Percentiles rank a stretch among this genome's conserved stretches.
phyloP scores from a whole-genome alignment of 2,888 invertebrate genomes.

The Pasiphila rectangulata region DNA sequence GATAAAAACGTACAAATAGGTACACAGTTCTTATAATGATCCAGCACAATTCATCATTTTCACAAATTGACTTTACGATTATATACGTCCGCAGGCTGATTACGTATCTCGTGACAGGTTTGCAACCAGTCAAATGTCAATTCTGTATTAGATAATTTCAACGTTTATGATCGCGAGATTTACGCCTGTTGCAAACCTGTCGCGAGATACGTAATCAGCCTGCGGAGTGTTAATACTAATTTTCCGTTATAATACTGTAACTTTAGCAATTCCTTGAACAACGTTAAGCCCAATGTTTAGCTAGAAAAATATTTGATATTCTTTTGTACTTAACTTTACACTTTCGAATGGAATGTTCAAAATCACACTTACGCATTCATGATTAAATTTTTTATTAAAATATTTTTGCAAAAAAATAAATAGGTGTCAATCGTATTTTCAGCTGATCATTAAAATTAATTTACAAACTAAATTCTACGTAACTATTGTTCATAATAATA shows the following conservation, averaged over 20 bases:
- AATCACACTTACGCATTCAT: slow-evolving; percentile 65
- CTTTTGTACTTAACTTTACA: slow-evolving; percentile 78
- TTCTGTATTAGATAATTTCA: too few relatives aligned
- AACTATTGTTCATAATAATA: slow-evolving; percentile 67
- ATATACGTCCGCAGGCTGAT: too few relatives aligned
- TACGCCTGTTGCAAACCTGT: too few relatives aligned
- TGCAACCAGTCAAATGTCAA: too few relatives aligned
- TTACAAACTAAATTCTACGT: slow-evolving; percentile 55
- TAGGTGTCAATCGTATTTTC: slow-evolving; percentile 54
- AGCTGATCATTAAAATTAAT: slow-evolving; percentile 48
- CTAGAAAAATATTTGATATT: slow-evolving; percentile 76
- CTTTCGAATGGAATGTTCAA: slow-evolving; percentile 75
- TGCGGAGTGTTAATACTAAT: slow-evolving; percentile 59
- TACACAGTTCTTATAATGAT: slow-evolving; percentile 46
- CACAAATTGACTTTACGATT: slow-evolving; percentile 24
- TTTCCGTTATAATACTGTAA: slow-evolving; percentile 71
- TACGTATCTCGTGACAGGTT: too few relatives aligned
- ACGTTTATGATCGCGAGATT: too few relatives aligned
- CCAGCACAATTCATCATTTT: slow-evolving; percentile 31
- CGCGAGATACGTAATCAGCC: too few relatives aligned
- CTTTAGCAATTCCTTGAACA: slow-evolving; percentile 63
- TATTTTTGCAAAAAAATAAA: slow-evolving; percentile 63
- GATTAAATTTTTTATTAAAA: slow-evolving; percentile 46
- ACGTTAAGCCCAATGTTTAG: slow-evolving; percentile 55
- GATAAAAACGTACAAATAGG: slow-evolving; percentile 59